Percentiles rank a stretch among this genome's conserved stretches.
Conservation (phyloP, 2,797 vertebrate genomes). For the Centroberyx gerrardi region DNA sequence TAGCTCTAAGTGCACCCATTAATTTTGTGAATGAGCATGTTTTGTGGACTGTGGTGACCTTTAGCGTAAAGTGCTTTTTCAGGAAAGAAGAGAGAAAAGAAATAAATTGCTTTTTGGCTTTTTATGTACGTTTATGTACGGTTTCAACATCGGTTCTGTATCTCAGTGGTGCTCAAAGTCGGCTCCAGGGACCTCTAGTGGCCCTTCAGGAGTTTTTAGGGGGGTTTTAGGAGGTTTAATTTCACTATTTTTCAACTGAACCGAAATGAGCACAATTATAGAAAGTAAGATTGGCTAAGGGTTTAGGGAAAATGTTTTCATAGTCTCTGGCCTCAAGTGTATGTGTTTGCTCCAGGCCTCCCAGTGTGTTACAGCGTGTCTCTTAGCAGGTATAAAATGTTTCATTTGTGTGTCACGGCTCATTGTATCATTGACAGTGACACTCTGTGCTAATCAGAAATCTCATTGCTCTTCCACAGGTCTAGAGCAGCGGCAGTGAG, state of each 20-base stretch:
- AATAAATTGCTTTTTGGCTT: too few species aligned
- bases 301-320: neutral
- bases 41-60: conserved; percentile 20
- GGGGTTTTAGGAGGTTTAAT: too few species aligned
- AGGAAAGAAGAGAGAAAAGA: too few species aligned
- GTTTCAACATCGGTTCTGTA: neutral
- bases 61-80: neutral
- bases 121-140: neutral
- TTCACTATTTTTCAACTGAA: too few species aligned
- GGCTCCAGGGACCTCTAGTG: neutral
- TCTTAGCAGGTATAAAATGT: neutral
- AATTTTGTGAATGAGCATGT: conserved; percentile 41
- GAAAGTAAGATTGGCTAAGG: neutral
- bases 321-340: too few species aligned
- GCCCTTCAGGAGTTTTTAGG: neutral
- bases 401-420: neutral
- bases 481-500: conserved; percentile 74
- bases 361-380: neutral
- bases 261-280: neutral
- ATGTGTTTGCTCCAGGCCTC: too few species aligned
- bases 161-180: neutral
- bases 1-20: conserved; percentile 49
- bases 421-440: neutral
- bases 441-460: conserved; percentile 21
- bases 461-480: conserved; percentile 80